Conservation (phyloP, 2,888 invertebrate species). For the Ormyrus labotus region DNA sequence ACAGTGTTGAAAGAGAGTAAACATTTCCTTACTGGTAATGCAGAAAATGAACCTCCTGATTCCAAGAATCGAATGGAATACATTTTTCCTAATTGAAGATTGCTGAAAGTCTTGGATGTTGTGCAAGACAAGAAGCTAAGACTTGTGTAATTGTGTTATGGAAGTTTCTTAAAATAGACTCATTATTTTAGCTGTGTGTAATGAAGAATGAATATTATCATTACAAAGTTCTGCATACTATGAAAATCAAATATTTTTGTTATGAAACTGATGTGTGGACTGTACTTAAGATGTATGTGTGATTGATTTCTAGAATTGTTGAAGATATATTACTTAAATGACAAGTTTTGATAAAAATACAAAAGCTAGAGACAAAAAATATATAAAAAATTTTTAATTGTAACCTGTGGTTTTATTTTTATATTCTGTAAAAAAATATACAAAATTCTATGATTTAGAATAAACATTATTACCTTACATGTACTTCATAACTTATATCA, state of each 20-base stretch:
- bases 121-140: conserved; percentile 45
- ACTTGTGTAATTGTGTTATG: conserved; percentile 48
- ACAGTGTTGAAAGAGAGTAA: conserved; percentile 82
- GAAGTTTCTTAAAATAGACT: conserved; percentile 49
- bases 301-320: conserved; percentile 51
- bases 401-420: conserved; percentile 47
- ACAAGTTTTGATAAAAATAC: conserved; percentile 30
- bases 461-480: conserved; percentile 23
- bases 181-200: conserved; percentile 32
- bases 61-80: conserved; percentile 53
- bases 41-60: conserved; percentile 40
- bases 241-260: conserved; percentile 53
- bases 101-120: conserved; percentile 37
- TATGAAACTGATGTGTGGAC: conserved; percentile 52
- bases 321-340: conserved; percentile 52
- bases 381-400: conserved; percentile 52
- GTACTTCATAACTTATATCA: conserved; percentile 5
- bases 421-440: conserved; percentile 31
- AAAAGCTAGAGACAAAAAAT: conserved; percentile 41
- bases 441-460: conserved; percentile 37
- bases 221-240: conserved; percentile 32
- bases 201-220: conserved; percentile 26
- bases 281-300: conserved; percentile 55
- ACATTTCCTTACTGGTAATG: conserved; percentile 22
- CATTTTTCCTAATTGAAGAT: conserved; percentile 37